phyloP scores from a whole-genome alignment of 2,888 invertebrate genomes.

The Lomographa bimaculata region DNA sequence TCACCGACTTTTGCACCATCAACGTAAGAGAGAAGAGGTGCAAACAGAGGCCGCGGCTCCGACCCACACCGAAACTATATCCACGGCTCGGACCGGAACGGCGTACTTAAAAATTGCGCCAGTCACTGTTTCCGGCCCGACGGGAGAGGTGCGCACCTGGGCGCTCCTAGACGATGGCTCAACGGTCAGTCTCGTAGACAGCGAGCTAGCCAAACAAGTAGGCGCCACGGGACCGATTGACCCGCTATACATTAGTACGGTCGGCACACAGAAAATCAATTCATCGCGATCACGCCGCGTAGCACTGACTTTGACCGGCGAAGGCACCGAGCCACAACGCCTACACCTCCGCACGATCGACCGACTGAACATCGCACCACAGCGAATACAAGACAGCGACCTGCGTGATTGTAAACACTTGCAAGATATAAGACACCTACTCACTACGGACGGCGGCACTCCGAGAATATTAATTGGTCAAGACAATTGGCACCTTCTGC shows the following conservation, averaged over 20 bases:
- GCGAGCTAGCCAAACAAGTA: too few relatives aligned
- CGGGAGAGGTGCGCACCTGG: too few relatives aligned
- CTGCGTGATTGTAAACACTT: not conserved
- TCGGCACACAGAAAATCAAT: not conserved
- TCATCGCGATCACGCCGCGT: not conserved
- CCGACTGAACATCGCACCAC: not conserved
- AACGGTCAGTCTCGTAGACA: too few relatives aligned
- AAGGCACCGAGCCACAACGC: not conserved
- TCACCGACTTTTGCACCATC: not conserved
- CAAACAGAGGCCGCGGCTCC: not conserved
- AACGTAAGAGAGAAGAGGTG: not conserved
- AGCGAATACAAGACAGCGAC: not conserved
- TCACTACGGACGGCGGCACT: not conserved
- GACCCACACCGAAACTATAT: not conserved
- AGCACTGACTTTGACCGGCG: too few relatives aligned
- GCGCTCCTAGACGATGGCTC: too few relatives aligned
- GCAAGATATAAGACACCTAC: not conserved
- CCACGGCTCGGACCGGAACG: not conserved
- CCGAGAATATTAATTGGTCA: constrained; percentile 3
- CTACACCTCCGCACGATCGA: not conserved
- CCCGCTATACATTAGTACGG: too few relatives aligned
- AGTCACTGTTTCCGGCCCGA: too few relatives aligned
- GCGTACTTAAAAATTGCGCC: too few relatives aligned
- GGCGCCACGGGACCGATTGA: too few relatives aligned
- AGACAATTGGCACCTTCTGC: constrained; percentile 8